Base-by-base conservation (phyloP, 2,113 vertebrate species). In the Fukomys damarensis region DNA sequence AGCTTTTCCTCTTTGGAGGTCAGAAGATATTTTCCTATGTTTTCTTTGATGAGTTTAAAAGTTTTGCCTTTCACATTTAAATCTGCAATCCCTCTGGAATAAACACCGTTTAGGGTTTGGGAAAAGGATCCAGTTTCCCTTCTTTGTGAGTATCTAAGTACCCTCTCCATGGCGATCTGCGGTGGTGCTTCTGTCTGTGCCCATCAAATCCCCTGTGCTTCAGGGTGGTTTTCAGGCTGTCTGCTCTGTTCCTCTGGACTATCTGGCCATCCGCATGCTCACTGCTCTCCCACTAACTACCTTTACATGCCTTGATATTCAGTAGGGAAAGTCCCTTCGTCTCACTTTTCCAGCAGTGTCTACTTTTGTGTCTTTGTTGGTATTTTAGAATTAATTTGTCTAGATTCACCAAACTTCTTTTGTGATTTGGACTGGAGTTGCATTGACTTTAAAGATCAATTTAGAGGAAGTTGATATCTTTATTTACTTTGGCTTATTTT, bases 51-150 rank as follows among this genome's bases (percentile, higher is more conserved):
- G 89, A 86, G 35, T 94, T 89, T 56, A 70, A 92, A 88, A 46
- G 20, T 86, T 91, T 91, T 96, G n/a, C 16, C 22, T 89, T 95
- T 94, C 61, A 49, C 65, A 65, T 72, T 91, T 79, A 90, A 93
- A 43, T 56, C 83, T 94, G 74, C 89, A 87, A 91, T 76, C 77
- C 63, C 68, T 13, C 19, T 43, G 61, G 49, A 76, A 54, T 14
- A 70, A 30, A 2, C 46, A 66, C 26, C 52, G 77, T 63, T 82
- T 92, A 83, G 30, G 72, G 19, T 94, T 70, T n/a, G 74, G 38
- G 84, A 43, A 68, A 56, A 89, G 32, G 59, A 68, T 46, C 43
- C 58, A 49, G 19, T 80, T 61, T 96, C 20, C 35, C 56, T 80
- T 85, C 54, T 76, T 20, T 70, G 41, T 59, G 30, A 30, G 30